Conservation (phyloP, 2,888 invertebrate genomes). For the Andrena bicolor region DNA sequence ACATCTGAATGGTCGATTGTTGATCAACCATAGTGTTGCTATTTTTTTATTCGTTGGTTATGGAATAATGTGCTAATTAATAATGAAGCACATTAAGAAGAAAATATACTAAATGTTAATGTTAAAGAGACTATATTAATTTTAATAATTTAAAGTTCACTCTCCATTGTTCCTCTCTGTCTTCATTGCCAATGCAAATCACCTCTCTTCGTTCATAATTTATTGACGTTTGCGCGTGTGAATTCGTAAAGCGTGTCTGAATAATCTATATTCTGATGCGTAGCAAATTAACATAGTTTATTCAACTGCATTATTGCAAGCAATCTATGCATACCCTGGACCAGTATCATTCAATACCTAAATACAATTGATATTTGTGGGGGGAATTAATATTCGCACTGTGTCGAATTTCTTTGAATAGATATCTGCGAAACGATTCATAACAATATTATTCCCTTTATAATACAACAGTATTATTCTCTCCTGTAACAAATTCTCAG, state of each 20-base stretch:
- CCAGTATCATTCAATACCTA: neutral
- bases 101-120: no score
- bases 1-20: neutral
- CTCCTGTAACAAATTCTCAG: no score
- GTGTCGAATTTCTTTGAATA: neutral
- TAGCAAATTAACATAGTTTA: slow-evolving; percentile 15
- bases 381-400: neutral
- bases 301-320: slow-evolving; percentile 6
- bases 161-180: neutral
- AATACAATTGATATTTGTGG: slow-evolving; percentile 12
- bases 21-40: neutral
- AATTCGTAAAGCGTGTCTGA: neutral
- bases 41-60: neutral
- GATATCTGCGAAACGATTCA: neutral
- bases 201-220: neutral
- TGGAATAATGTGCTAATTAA: neutral
- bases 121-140: no score
- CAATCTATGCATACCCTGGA: neutral
- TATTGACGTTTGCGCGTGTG: neutral
- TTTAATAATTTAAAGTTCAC: neutral
- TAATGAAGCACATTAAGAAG: neutral
- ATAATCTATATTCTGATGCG: slow-evolving; percentile 12
- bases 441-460: no score
- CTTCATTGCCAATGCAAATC: neutral
- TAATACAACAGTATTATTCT: no score